Conservation (phyloP, 2,797 vertebrate genomes). For the Morus bassanus region DNA sequence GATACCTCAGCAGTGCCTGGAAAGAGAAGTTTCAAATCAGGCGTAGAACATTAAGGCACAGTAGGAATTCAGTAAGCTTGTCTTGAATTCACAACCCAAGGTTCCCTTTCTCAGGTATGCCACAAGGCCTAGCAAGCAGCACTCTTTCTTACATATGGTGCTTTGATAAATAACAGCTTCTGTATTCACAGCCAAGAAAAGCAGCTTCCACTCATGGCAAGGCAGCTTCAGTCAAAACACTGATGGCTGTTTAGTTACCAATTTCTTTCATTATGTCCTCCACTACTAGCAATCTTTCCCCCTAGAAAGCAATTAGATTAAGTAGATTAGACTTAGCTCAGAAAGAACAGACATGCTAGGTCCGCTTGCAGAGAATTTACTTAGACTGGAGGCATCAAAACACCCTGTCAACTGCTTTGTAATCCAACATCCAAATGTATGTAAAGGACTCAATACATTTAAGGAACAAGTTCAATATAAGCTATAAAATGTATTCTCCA, state of each 20-base stretch:
- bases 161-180: background rate
- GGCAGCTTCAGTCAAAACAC: background rate
- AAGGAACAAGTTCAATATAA: rapidly evolving
- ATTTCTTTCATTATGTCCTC: background rate
- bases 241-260: background rate
- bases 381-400: background rate
- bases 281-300: background rate
- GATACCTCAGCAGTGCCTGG: conserved; percentile 91
- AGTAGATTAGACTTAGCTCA: background rate
- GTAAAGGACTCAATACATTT: rapidly evolving
- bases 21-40: background rate
- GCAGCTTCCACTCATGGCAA: background rate
- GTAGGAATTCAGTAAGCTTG: background rate
- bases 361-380: background rate
- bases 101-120: too few relatives aligned
- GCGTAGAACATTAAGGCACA: rapidly evolving
- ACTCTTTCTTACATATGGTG: rapidly evolving
- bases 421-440: background rate
- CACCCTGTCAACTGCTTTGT: background rate
- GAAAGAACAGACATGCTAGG: background rate
- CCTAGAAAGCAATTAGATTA: background rate
- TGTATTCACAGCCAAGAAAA: background rate
- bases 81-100: background rate
- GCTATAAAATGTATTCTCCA: background rate
- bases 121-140: background rate